Percentiles rank a stretch among this genome's conserved stretches.
Conservation (phyloP, 2,797 vertebrate species). For the Sylvia borin region DNA sequence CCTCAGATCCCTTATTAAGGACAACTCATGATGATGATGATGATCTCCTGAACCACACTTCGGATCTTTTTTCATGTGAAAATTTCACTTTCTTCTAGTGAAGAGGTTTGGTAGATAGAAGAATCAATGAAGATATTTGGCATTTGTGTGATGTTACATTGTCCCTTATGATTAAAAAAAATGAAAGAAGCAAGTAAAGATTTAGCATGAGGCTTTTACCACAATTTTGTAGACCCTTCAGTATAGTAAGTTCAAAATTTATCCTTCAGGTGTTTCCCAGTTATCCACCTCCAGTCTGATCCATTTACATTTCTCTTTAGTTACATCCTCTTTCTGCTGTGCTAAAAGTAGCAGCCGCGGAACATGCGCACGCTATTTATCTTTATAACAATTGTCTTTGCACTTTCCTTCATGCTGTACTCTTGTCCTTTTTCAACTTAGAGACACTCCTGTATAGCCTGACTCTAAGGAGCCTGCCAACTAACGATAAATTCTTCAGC, state of each 20-base stretch:
- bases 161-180: background rate
- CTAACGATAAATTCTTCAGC: conserved; percentile 24
- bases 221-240: background rate
- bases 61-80: background rate
- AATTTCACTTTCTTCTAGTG: background rate
- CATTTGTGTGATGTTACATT: background rate
- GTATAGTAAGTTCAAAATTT: background rate
- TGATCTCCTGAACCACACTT: background rate
- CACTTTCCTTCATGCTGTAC: background rate
- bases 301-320: background rate
- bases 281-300: background rate
- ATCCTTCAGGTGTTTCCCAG: background rate
- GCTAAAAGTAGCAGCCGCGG: background rate
- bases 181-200: background rate
- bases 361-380: conserved; percentile 17
- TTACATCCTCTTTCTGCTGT: background rate
- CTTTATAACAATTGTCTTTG: conserved; percentile 43
- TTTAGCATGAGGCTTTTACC: background rate
- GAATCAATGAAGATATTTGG: background rate
- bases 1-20: background rate
- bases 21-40: background rate
- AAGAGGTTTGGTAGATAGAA: background rate
- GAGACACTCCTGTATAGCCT: background rate
- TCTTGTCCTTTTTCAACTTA: background rate
- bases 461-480: background rate